These are phyloP conservation scores for Epirrhoe alternata DNA, from an alignment of 2,888 invertebrate species.

Conservation along the genomic window DNA sequence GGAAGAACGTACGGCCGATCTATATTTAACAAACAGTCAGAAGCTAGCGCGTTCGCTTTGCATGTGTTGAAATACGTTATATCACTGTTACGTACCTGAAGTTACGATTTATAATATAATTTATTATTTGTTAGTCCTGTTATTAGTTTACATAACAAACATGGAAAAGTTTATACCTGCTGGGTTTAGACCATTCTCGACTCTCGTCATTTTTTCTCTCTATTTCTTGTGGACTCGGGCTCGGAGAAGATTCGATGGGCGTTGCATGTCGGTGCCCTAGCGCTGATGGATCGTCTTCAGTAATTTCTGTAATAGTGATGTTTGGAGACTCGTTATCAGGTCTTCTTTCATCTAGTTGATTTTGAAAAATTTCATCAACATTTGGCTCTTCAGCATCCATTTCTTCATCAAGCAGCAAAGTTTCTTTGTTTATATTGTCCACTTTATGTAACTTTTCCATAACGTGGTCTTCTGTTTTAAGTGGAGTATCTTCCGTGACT, in stretches of 20 bases:
- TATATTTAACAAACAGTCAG: conserved; percentile 80
- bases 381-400: conserved; percentile 76
- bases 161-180: conserved; percentile 70
- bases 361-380: conserved; percentile 76
- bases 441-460: conserved; percentile 78
- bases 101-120: conserved; percentile 45
- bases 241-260: conserved; percentile 76
- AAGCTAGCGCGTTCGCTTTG: conserved; percentile 81
- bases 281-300: conserved; percentile 68
- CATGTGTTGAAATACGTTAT: conserved; percentile 75
- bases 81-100: conserved; percentile 66
- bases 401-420: conserved; percentile 70
- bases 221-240: conserved; percentile 68
- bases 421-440: conserved; percentile 67
- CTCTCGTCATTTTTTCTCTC: conserved; percentile 60
- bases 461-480: conserved; percentile 70
- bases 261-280: conserved; percentile 55
- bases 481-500: conserved; percentile 68
- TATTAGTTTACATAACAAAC: background rate
- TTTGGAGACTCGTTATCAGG: conserved; percentile 73
- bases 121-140: conserved; percentile 29
- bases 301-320: conserved; percentile 80
- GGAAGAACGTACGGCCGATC: conserved; percentile 73
- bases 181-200: conserved; percentile 79
- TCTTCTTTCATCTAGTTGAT: conserved; percentile 69